Conservation (phyloP, 1,140 invertebrate genomes). For the Pseudomyrmex sp. region DNA sequence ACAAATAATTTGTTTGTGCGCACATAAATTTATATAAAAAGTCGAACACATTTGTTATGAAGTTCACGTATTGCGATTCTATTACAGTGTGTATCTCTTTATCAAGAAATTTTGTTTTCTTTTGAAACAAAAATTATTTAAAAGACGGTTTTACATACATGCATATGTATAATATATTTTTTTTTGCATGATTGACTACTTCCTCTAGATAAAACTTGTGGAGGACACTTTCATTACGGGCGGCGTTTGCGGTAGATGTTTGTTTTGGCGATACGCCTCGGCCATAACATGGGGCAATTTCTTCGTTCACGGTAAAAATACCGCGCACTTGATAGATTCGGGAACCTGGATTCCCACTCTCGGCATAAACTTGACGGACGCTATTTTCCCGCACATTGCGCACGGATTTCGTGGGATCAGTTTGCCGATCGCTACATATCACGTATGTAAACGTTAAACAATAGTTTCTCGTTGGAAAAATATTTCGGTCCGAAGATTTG, state of each 20-base stretch:
- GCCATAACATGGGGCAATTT: constrained; percentile 89
- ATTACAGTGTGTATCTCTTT: background rate
- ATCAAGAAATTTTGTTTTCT: background rate
- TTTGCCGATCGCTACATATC: constrained; percentile 89
- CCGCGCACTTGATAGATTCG: constrained; percentile 86
- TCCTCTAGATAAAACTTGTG: constrained; percentile 35
- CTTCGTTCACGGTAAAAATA: constrained; percentile 66
- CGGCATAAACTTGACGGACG: constrained; percentile 88
- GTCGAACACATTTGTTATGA: too few relatives aligned
- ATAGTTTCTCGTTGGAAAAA: too few relatives aligned
- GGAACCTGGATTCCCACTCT: constrained; percentile 90
- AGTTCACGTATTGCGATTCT: too few relatives aligned
- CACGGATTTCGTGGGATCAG: constrained; percentile 92
- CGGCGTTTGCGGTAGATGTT: constrained; percentile 88
- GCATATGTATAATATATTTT: background rate
- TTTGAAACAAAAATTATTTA: background rate
- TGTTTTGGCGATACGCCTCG: constrained; percentile 88
- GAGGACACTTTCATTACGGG: background rate
- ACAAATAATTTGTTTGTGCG: too few relatives aligned
- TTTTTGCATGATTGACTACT: background rate
- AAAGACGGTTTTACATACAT: background rate
- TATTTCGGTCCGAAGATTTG: too few relatives aligned
- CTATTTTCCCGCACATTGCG: constrained; percentile 91
- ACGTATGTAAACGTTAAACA: constrained; percentile 85
- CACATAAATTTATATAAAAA: too few relatives aligned